These are phyloP conservation scores for Coturnix japonica DNA, from an alignment of 2,113 vertebrate species.

Conservation along the genomic window DNA sequence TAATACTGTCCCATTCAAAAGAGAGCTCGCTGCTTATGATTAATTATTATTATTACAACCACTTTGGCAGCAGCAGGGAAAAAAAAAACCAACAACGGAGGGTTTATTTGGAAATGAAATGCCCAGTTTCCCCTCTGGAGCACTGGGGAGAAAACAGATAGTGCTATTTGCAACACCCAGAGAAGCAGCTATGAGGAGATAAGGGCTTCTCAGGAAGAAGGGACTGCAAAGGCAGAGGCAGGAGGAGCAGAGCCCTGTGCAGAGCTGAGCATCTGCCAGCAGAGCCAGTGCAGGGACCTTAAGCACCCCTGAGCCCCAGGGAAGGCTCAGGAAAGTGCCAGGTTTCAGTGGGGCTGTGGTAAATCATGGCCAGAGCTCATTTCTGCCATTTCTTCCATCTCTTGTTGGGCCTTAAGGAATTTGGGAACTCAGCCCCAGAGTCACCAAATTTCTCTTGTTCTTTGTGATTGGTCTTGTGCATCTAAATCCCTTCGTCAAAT, in stretches of 20 bases:
- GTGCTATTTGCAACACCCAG: background rate
- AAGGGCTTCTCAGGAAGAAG: background rate
- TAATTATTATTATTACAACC: constrained; percentile 67
- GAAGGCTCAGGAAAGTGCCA: fast-evolving
- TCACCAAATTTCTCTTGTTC: background rate
- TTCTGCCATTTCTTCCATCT: background rate
- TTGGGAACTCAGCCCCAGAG: background rate
- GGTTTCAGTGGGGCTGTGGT: background rate
- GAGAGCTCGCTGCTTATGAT: constrained; percentile 12
- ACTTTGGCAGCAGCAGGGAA: constrained; percentile 1
- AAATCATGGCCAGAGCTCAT: fast-evolving
- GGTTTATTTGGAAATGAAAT: constrained; percentile 53
- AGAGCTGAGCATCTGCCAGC: fast-evolving
- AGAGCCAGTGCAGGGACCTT: background rate
- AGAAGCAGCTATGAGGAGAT: constrained; percentile 11
- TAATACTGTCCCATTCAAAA: constrained; percentile 37
- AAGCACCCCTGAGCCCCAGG: background rate
- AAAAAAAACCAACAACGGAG: background rate
- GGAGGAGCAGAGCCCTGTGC: background rate
- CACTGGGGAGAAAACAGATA: background rate
- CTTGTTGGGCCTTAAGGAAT: background rate
- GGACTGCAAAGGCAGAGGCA: background rate
- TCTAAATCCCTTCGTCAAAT: constrained; percentile 28
- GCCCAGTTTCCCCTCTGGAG: background rate
- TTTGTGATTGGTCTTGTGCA: background rate